Base-by-base conservation (phyloP, 2,113 vertebrate species). In the Cryptotis parvus region DNA sequence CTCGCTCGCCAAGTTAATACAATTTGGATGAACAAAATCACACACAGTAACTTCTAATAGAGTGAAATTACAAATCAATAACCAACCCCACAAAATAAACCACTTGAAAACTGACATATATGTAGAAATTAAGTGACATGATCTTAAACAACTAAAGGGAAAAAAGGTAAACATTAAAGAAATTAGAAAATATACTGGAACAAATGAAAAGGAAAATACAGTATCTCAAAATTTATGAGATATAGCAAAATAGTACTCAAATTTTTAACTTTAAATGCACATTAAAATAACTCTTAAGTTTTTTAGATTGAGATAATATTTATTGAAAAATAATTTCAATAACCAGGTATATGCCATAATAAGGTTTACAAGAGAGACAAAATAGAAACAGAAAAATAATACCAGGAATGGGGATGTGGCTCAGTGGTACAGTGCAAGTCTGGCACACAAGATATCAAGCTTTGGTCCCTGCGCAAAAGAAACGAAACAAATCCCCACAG, bases 1-100 rank as follows among this genome's bases (percentile, higher is more conserved):
- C 52, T 55, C 52, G 18, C 3, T 55, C 31, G 58, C 58, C 26
- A 87, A 76, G 58, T 66, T 72, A 58, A 58, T 37, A 86, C 65
- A 12, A 73, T 65, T 43, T 9, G 55, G 89, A 89, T 84, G 66
- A 73, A 0, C n/a, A 8, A 52, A 81, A 81, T 81, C 2, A 43
- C 80, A 27, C 74, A 27, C 74, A 85, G 14, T 69, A 75, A 69
- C 45, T 80, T 90, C n/a, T 58, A 81, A 86, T 39, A 63, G 39
- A 79, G 68, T 70, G n/a, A 70, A 93, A 93, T 63, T 63, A 87
- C 55, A 87, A 68, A 68, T 74, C 8, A 68, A 3, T 74, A 74
- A 65, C 26, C 69, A 66, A 49, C 45, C 45, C 45, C 45, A n/a
- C n/a, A 49, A 49, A 49, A 49, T 49, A 49, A 49, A 49, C 45